phyloP scores from a whole-genome alignment of 1,140 invertebrate species.

The Colletes latitarsis region DNA sequence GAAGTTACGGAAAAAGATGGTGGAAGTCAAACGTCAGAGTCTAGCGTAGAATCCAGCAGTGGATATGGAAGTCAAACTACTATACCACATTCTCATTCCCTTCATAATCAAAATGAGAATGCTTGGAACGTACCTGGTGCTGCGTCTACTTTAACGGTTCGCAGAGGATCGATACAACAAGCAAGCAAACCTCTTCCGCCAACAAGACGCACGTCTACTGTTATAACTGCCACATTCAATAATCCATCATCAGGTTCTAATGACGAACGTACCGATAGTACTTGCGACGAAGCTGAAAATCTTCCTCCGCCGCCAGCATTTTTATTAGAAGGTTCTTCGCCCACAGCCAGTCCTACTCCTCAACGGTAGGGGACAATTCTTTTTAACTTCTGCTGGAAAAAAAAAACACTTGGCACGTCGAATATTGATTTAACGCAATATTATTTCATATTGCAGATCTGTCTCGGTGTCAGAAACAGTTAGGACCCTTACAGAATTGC shows the following conservation, averaged over 20 bases:
- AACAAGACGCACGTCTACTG: conserved; percentile 91
- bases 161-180: conserved; percentile 84
- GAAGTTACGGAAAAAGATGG: conserved; percentile 82
- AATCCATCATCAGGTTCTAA: conserved; percentile 43
- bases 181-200: conserved; percentile 86
- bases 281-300: conserved; percentile 83
- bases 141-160: conserved; percentile 73
- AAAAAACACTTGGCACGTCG: background rate
- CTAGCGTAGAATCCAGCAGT: conserved; percentile 88
- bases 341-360: conserved; percentile 75
- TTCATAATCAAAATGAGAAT: conserved; percentile 73
- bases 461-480: conserved; percentile 91
- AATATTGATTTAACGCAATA: background rate
- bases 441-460: conserved; percentile 67
- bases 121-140: conserved; percentile 69
- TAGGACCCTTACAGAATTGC: conserved; percentile 90
- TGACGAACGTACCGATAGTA: conserved; percentile 64
- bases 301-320: conserved; percentile 93
- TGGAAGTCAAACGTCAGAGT: conserved; percentile 86
- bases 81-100: conserved; percentile 78
- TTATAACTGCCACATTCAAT: conserved; percentile 77
- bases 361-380: conserved; percentile 60
- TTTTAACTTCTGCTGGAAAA: background rate
- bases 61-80: conserved; percentile 89
- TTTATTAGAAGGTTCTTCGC: conserved; percentile 84